Evolutionary conservation across 2,113 vertebrate species (phyloP).

Genomic region (Tragelaphus scriptus): DNA sequence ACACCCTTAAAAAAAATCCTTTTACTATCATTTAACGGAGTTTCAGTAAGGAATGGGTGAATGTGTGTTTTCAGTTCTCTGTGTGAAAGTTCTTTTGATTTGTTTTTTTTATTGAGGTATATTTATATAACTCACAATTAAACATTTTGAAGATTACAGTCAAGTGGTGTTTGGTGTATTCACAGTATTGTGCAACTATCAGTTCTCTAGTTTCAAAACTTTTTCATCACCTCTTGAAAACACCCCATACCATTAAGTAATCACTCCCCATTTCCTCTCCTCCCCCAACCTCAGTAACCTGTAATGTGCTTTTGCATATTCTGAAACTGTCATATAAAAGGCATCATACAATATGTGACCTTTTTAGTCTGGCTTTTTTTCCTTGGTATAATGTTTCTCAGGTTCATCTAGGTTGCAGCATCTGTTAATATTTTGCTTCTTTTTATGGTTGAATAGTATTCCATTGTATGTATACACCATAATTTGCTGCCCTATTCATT

Average conservation of each 20-base stretch:
- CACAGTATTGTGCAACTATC: neutral
- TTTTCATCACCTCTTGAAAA: neutral
- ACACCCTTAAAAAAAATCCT: neutral
- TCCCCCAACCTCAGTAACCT: neutral
- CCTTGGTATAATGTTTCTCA: neutral
- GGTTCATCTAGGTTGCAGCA: neutral
- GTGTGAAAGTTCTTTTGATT: neutral
- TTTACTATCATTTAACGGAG: neutral
- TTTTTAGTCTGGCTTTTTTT: neutral
- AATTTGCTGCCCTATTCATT: neutral
- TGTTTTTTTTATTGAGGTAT: neutral
- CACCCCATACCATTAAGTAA: neutral
- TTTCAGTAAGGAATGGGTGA: neutral
- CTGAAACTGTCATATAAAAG: neutral
- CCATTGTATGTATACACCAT: neutral
- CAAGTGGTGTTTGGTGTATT: neutral
- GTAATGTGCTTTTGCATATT: constrained; percentile 18
- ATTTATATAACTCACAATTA: neutral
- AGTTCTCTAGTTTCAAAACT: neutral
- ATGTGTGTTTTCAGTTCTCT: neutral
- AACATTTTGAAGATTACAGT: neutral
- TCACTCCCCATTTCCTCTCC: neutral
- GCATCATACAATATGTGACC: neutral
- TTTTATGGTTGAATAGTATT: neutral
- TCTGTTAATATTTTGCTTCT: neutral